Evolutionary conservation across 2,797 vertebrate genomes (phyloP), one percentile per base, ranked within the genome.

Genomic region (Ctenosaura bakeri): DNA sequence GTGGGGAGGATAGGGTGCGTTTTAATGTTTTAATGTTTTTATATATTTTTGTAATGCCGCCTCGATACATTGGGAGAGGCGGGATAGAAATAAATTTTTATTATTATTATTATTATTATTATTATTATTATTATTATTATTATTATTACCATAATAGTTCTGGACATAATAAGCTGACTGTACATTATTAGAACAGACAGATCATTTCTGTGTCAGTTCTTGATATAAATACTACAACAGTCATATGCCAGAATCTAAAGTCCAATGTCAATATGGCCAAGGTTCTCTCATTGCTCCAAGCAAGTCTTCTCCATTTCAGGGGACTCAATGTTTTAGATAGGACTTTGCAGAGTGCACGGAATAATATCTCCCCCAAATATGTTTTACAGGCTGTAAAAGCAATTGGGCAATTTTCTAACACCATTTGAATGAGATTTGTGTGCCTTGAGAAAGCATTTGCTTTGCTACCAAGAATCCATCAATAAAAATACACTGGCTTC

Each of bases 161-260:
- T 62, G 50, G 82, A 79, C 84, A 89, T 90, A 79, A 87, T 66
- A 88, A 10, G 50, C 0, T 8, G 56, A 64, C 77, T 82, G 88
- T 91, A 78, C 89, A 26, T 93, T 91, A 80, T 88, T 90, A 76
- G 83, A 80, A 85, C 59, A 54, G 83, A 91, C 56, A 76, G 87
- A 89, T 88, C 0, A 62, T 87, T 89, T 90, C 88, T 88, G 0
- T 84, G 88, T 90, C 24, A 56, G 6, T 81, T 91, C 92, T 90
- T 46, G 35, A 71, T 87, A 89, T 29, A 94, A 92, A 89, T 79
- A 73, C 1, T 86, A 50, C 0, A 86, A 20, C 3, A 88, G 1
- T 91, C 46, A 87, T 84, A 90, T 69, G 32, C 88, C 94, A 93
- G 32, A 77, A 50, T 80, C 84, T 16, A 56, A 88, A 83, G 6